A percentile compares a stretch with the other conserved stretches of the same genome.
phyloP scores from a whole-genome alignment of 2,113 vertebrate species.

The Hyperoodon ampullatus region DNA sequence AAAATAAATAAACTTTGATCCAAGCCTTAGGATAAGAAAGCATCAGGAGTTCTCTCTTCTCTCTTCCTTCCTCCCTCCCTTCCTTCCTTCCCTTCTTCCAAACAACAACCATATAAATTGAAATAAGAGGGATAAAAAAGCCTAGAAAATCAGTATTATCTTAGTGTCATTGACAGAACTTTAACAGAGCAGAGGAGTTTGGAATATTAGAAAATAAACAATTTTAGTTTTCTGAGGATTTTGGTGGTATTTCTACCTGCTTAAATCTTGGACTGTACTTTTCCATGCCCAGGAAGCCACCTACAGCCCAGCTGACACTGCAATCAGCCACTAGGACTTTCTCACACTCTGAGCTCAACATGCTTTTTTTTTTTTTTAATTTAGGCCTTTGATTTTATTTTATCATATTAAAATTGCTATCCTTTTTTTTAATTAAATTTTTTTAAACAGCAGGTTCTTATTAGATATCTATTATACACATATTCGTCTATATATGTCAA shows the following conservation, averaged over 20 bases:
- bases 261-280: neutral
- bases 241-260: neutral
- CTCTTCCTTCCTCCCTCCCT: neutral
- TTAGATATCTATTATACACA: too few species aligned
- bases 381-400: too few species aligned
- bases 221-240: neutral
- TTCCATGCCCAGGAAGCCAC: neutral
- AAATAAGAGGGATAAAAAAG: neutral
- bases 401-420: too few species aligned
- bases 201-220: neutral
- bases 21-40: slow-evolving; percentile 2
- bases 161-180: neutral
- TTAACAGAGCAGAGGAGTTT: neutral
- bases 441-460: too few species aligned
- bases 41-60: neutral
- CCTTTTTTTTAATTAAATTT: too few species aligned
- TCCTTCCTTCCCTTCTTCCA: neutral
- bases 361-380: neutral
- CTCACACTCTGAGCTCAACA: neutral
- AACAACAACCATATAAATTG: neutral
- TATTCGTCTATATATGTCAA: too few species aligned
- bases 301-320: neutral
- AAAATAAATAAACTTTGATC: neutral
- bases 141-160: neutral
- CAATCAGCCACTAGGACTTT: neutral